phyloP scores from a whole-genome alignment of 2,888 invertebrate species.

The Noctua fimbriata region DNA sequence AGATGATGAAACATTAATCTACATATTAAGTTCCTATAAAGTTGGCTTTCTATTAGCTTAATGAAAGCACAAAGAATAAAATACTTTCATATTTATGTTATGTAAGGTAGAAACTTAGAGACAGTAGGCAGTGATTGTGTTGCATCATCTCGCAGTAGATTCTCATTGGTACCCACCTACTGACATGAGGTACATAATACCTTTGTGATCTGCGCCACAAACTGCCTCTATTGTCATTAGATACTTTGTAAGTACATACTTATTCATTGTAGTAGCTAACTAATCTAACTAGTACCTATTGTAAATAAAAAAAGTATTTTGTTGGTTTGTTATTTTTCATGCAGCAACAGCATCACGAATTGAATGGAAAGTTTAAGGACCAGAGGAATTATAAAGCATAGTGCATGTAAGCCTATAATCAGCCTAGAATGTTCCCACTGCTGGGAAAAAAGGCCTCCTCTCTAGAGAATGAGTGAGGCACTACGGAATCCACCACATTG shows the following conservation, averaged over 20 bases:
- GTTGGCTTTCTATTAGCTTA: background rate
- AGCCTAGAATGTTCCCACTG: background rate
- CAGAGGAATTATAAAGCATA: background rate
- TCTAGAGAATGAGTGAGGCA: background rate
- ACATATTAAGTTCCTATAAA: background rate
- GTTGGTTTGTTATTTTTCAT: background rate
- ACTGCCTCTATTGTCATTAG: constrained; percentile 4
- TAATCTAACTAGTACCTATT: background rate
- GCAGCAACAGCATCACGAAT: background rate
- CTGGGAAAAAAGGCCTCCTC: background rate
- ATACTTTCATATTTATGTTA: constrained; percentile 43
- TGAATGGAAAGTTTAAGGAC: background rate
- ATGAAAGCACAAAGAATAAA: constrained; percentile 22
- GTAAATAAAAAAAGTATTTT: background rate
- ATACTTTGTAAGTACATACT: background rate
- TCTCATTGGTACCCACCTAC: background rate
- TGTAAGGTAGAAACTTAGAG: constrained; percentile 24
- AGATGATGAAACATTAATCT: too few species aligned
- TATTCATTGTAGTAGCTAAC: constrained; percentile 6
- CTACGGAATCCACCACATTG: background rate
- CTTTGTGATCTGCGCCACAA: constrained; percentile 13
- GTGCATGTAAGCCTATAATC: background rate
- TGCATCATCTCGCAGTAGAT: constrained; percentile 20
- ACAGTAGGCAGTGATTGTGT: constrained; percentile 6
- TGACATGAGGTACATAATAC: background rate